Conservation (phyloP, 2,888 invertebrate genomes). For the Amaurobius ferox region DNA sequence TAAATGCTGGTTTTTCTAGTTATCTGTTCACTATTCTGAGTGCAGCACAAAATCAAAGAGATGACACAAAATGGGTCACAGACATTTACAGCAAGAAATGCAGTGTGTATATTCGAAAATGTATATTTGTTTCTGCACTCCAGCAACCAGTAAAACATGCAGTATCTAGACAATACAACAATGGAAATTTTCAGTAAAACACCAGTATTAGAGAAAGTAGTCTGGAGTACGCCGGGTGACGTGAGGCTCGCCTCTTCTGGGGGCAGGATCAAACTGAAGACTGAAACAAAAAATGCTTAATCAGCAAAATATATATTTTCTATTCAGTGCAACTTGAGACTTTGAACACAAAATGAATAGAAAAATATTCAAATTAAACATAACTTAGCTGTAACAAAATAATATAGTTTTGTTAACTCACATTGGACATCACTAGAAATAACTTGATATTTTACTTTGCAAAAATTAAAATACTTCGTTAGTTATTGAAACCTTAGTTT, state of each 20-base stretch:
- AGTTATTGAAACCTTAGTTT: too few species aligned
- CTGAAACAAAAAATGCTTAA: slow-evolving; percentile 82
- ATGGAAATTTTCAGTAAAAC: slow-evolving; percentile 37
- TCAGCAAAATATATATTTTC: too few species aligned
- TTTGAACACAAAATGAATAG: too few species aligned
- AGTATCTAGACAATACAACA: slow-evolving; percentile 66
- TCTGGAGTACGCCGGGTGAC: slow-evolving; percentile 99
- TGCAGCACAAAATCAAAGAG: slow-evolving; percentile 11
- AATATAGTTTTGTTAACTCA: too few species aligned
- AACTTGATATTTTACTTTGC: too few species aligned
- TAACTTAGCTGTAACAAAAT: too few species aligned
- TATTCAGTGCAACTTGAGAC: too few species aligned
- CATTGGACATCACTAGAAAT: too few species aligned
- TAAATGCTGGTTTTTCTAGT: neutral
- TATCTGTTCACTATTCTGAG: slow-evolving; percentile 13
- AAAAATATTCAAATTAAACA: too few species aligned
- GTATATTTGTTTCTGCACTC: slow-evolving; percentile 50
- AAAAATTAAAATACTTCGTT: too few species aligned
- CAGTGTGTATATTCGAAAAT: slow-evolving; percentile 37
- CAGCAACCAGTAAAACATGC: slow-evolving; percentile 65
- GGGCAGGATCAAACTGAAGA: slow-evolving; percentile 99
- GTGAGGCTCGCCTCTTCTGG: slow-evolving; percentile 99
- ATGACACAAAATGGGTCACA: slow-evolving; percentile 47
- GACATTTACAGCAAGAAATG: slow-evolving; percentile 66
- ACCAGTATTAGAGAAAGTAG: slow-evolving; percentile 91